Evolutionary conservation across 1,140 invertebrate species (phyloP), one percentile per base, ranked within the genome.

Genomic region (Aphis craccivora): DNA sequence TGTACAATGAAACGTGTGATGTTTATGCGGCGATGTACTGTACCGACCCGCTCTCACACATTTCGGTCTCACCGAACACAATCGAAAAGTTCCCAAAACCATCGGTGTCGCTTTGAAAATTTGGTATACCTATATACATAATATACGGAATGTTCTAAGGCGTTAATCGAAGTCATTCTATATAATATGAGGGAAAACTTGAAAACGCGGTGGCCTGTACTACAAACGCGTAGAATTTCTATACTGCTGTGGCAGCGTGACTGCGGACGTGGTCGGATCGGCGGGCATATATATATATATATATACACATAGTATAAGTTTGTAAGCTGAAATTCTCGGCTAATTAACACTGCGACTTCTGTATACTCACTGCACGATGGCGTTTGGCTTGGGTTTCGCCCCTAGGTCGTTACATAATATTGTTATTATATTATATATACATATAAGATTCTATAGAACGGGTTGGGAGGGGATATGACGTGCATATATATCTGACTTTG

Each of bases 321-420:
- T 76, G 55, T 91, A 48, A 45, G 60, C n/a, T 20, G 90, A 91
- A 91, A 91, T 91, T 7, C 45, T 91, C 90, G 90, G 43, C 90
- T 91, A 83, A 91, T 91, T 91, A 91, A 91, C 90, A 91, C 90
- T n/a, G 53, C 18, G 53, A 91, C 90, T 91, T 91, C 25, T n/a
- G 37, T 60, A 55, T 3, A 67, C 60, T 67, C 25, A 35, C 81
- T 37, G 2, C 8, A 7, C 35, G 23, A 23, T 18, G 81, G 81
- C 40, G 25, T 45, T 86, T 45, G 43, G 25, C 84, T 45, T 30
- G 25, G 84, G 25, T 45, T 25, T 25, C 81, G 40, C 43, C 8
- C 40, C 84, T 40, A 86, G 35, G 81, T 84, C 81, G 81, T 84
- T 84, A 37, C 81, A 35, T 30, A 35, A 67, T 23, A 30, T 9